These are phyloP conservation scores for Drosophila kanekoi DNA, from an alignment of 2,888 invertebrate species.

Conservation along the genomic window DNA sequence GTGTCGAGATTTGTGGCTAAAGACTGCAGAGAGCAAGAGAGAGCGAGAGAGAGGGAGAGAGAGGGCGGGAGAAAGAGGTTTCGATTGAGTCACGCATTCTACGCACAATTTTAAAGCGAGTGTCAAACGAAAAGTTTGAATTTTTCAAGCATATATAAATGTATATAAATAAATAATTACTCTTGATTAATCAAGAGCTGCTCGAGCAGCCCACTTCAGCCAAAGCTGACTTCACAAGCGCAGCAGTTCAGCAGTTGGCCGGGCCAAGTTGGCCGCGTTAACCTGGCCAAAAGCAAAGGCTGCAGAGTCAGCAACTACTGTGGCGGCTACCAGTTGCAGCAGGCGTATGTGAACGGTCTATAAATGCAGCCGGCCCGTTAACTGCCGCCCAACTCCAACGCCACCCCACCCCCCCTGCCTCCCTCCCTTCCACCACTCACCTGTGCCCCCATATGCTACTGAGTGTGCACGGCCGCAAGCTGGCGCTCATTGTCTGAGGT, in stretches of 20 bases:
- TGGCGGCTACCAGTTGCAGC: conserved; percentile 28
- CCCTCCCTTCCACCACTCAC: not conserved
- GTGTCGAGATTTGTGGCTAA: conserved; percentile 38
- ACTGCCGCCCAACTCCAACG: conserved; percentile 34
- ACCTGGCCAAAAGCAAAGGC: conserved; percentile 43
- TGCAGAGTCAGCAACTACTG: conserved; percentile 46
- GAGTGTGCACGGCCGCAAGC: conserved; percentile 37
- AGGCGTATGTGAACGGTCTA: conserved; percentile 59
- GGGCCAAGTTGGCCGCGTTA: conserved; percentile 9
- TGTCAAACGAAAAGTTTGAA: conserved; percentile 11
- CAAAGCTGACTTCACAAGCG: too few species aligned
- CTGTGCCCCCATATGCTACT: not conserved
- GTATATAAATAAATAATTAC: not conserved
- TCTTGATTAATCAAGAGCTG: not conserved
- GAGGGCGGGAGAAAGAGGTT: not conserved
- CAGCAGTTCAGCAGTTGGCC: conserved; percentile 5
- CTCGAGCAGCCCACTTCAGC: too few species aligned
- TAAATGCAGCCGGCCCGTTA: conserved; percentile 60
- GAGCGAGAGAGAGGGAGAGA: not conserved
- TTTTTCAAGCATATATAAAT: too few species aligned
- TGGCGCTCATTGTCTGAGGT: conserved; percentile 64
- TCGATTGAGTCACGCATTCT: conserved; percentile 52
- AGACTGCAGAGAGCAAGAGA: conserved; percentile 1
- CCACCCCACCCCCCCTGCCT: not conserved
- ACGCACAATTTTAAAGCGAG: conserved; percentile 58